A percentile compares a stretch with the other conserved stretches of the same genome.
These are phyloP conservation scores for Rhea americana DNA, from an alignment of 2,113 vertebrate species.

Conservation along the genomic window DNA sequence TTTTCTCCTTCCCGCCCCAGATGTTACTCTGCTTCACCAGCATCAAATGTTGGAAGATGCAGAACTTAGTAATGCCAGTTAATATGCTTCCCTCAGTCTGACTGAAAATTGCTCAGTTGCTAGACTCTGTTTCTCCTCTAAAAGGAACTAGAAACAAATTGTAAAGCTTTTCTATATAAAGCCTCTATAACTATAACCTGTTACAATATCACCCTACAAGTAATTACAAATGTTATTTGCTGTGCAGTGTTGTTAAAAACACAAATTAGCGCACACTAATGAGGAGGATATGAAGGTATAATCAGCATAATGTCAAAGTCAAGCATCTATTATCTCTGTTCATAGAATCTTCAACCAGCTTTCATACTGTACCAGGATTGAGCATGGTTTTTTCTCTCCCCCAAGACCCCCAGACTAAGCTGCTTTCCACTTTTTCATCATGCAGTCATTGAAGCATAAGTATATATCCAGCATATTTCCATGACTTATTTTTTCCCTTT, in stretches of 20 bases:
- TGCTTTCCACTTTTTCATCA: neutral
- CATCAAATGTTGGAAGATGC: neutral
- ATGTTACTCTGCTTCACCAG: neutral
- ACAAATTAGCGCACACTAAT: neutral
- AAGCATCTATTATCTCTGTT: neutral
- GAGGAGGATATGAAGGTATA: neutral
- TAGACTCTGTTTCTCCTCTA: neutral
- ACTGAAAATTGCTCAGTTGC: neutral
- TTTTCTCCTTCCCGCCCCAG: too few species aligned
- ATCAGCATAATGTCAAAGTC: neutral
- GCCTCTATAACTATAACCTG: neutral
- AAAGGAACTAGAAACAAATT: neutral
- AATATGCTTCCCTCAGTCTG: neutral
- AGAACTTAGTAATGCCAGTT: neutral
- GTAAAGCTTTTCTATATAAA: neutral
- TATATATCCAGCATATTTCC: neutral
- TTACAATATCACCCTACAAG: neutral
- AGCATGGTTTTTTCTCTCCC: neutral
- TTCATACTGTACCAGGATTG: neutral
- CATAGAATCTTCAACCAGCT: neutral
- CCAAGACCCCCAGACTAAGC: neutral
- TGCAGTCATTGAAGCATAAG: neutral
- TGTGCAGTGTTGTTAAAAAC: neutral
- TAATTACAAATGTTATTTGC: neutral
- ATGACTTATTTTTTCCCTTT: neutral